A percentile compares a stretch with the other conserved stretches of the same genome.
These are phyloP conservation scores for Austrofundulus limnaeus DNA, from an alignment of 2,113 vertebrate genomes.

Conservation along the genomic window DNA sequence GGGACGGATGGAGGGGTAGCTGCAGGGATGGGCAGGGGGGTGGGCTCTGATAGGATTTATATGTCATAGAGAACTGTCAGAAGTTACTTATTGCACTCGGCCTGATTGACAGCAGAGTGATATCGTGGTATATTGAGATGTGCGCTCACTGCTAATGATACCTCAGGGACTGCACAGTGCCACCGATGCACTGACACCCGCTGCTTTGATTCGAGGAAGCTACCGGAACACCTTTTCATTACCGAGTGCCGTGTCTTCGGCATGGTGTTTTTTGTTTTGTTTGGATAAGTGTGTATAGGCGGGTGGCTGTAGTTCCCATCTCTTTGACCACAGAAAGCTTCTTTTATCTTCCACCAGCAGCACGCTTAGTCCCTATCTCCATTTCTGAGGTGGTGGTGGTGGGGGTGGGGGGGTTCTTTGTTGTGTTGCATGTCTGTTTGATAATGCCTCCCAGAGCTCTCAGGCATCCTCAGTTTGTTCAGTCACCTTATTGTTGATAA, in stretches of 20 bases:
- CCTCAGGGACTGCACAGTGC: constrained; percentile 34
- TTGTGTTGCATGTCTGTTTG: constrained; percentile 41
- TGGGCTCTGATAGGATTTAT: constrained; percentile 33
- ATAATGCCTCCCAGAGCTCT: constrained; percentile 58
- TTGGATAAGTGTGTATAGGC: constrained; percentile 6
- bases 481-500: neutral
- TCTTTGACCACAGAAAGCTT: constrained; percentile 48
- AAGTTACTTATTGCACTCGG: neutral
- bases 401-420: constrained; percentile 59
- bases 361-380: too few species aligned
- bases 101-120: constrained; percentile 59
- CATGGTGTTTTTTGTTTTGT: neutral
- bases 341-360: constrained; percentile 62
- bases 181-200: constrained; percentile 6
- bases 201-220: constrained; percentile 55
- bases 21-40: neutral
- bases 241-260: neutral
- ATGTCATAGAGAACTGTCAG: constrained; percentile 39
- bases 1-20: constrained; percentile 4
- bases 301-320: constrained; percentile 38
- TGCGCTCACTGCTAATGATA: constrained; percentile 53
- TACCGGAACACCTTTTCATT: constrained; percentile 53
- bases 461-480: constrained; percentile 35
- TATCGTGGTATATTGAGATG: constrained; percentile 44
- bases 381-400: constrained; percentile 24